phyloP scores from a whole-genome alignment of 2,888 invertebrate genomes.

The Callimorpha dominula region DNA sequence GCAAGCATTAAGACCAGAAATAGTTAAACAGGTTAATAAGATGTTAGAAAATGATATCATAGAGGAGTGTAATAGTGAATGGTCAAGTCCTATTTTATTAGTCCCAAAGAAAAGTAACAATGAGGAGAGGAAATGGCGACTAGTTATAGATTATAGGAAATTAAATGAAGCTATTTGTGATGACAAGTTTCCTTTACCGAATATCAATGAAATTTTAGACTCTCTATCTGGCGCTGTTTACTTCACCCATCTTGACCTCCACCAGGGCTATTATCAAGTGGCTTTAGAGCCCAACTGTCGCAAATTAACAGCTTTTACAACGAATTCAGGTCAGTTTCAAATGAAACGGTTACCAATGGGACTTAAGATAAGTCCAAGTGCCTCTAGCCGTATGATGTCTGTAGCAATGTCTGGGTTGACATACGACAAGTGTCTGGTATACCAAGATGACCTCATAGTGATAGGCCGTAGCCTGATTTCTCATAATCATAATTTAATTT shows the following conservation, averaged over 20 bases:
- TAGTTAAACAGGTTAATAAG: too few species aligned
- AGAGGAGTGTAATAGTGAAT: background rate
- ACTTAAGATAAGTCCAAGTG: background rate
- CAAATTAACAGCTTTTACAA: background rate
- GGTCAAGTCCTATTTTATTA: conserved; percentile 5
- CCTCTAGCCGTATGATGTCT: conserved; percentile 2
- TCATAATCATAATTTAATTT: too few species aligned
- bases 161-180: background rate
- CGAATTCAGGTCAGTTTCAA: conserved; percentile 1
- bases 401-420: conserved; percentile 10
- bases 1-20: too few species aligned
- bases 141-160: conserved; percentile 11
- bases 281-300: background rate
- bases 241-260: background rate
- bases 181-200: conserved; percentile 11
- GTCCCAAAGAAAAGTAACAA: conserved; percentile 8
- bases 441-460: too few species aligned
- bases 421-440: too few species aligned
- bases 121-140: conserved; percentile 1
- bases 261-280: too few species aligned
- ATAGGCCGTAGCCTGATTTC: too few species aligned
- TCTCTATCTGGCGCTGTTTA: conserved; percentile 4
- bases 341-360: conserved; percentile 8
- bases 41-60: conserved; percentile 8
- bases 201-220: conserved; percentile 13